phyloP scores from a whole-genome alignment of 2,113 vertebrate genomes.

The zebrafish (Danio rerio) region GRCz12tu NC_133197.1:32207001-32207500 shows the following conservation, averaged over 20 bases:
- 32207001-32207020: too few relatives aligned
- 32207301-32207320: constrained; percentile 7
- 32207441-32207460: constrained; percentile 76
- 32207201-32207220: constrained; percentile 6
- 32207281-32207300: constrained; percentile 12
- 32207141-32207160: too few relatives aligned
- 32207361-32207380: constrained; percentile 56
- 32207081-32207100: too few relatives aligned
- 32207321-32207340: constrained; percentile 43
- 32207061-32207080: too few relatives aligned
- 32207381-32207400: constrained; percentile 76
- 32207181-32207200: not conserved
- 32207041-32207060: too few relatives aligned
- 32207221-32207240: not conserved
- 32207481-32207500: constrained; percentile 51
- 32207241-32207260: too few relatives aligned
- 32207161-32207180: not conserved
- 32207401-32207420: constrained; percentile 82
- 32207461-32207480: constrained; percentile 49
- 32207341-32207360: constrained; percentile 33
- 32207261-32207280: too few relatives aligned
- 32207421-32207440: constrained; percentile 62
- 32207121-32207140: too few relatives aligned
- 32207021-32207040: too few relatives aligned
- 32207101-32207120: too few relatives aligned